Base-by-base conservation (phyloP, 1,140 invertebrate species). In the Cyrtorhinus lividipennis region DNA sequence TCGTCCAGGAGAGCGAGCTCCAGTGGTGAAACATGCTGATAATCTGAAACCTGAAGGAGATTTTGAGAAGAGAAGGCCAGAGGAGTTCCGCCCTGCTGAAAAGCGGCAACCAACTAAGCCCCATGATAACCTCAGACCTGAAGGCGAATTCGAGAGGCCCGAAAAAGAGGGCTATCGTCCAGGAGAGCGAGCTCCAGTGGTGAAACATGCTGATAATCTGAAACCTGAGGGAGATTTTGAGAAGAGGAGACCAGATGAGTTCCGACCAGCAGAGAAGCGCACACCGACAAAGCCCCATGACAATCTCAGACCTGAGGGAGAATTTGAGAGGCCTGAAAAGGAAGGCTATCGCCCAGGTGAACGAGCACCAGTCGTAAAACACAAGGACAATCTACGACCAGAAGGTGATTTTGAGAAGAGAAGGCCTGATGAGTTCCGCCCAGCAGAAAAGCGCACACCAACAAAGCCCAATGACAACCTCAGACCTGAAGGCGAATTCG, bases 21-120 rank as follows among this genome's bases (percentile, higher is more conserved):
- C 67, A 1, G 38, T 58, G 1, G 57, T 64, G n/a, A 57, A 60
- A 65, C 75, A 73, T 0, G 20, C 71, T 48, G 80, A 81, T 67
- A 81, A 82, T 69, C 66, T 82, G 18, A 73, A 68, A 69, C 76
- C 76, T 0, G 81, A 83, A 69, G 81, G 82, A 24, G 80, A 83
- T 56, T 83, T 84, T 70, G 24, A 67, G 65, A 57, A 22, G 18
- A 56, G 56, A 15, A 59, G 57, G 64, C 73, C 69, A 24, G 30
- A 64, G 23, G 78, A 81, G 69, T 78, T 73, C 27, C 65, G 68
- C 25, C 76, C 76, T 1, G 77, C 62, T n/a, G 64, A 62, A 23
- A 57, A 56, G 46, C 59, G 60, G 2, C 25, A 69, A 65, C 26
- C 24, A 20, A 20, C 59, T 13, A 61, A 53, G 62, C 73, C 68